These are phyloP conservation scores for Thamnophis elegans DNA, from an alignment of 2,797 vertebrate species.

Conservation along the genomic window DNA sequence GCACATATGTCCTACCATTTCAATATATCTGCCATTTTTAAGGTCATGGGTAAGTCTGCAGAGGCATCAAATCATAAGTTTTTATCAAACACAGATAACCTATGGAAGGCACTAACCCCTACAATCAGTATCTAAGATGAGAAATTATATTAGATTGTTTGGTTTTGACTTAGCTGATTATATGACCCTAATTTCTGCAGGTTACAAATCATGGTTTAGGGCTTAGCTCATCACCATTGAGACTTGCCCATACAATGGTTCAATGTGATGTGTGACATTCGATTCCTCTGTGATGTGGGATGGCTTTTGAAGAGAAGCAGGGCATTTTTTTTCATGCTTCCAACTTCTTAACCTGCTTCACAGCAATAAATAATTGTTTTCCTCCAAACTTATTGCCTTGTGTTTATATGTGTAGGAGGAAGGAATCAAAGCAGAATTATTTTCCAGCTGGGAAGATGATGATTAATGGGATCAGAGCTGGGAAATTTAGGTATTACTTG, in stretches of 20 bases:
- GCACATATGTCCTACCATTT: not conserved
- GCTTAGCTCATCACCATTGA: not conserved
- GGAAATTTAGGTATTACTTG: not conserved
- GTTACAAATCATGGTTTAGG: not conserved
- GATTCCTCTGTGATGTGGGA: not conserved
- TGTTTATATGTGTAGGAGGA: not conserved
- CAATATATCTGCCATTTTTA: not conserved
- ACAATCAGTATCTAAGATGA: not conserved
- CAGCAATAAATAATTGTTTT: not conserved
- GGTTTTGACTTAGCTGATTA: not conserved
- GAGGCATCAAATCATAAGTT: not conserved
- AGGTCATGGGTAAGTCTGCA: not conserved
- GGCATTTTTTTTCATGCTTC: not conserved
- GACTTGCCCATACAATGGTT: not conserved
- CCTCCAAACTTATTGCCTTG: not conserved
- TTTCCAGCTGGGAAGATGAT: not conserved
- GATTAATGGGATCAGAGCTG: not conserved
- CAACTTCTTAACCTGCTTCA: not conserved
- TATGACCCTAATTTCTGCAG: not conserved
- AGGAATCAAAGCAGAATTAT: not conserved
- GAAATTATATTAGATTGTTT: not conserved
- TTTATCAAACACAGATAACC: not conserved
- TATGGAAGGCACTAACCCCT: not conserved
- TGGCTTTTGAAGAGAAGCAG: not conserved
- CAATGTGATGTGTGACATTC: not conserved